Evolutionary conservation across 2,113 vertebrate species (phyloP).

Genomic region (Coptodon rendalli): DNA sequence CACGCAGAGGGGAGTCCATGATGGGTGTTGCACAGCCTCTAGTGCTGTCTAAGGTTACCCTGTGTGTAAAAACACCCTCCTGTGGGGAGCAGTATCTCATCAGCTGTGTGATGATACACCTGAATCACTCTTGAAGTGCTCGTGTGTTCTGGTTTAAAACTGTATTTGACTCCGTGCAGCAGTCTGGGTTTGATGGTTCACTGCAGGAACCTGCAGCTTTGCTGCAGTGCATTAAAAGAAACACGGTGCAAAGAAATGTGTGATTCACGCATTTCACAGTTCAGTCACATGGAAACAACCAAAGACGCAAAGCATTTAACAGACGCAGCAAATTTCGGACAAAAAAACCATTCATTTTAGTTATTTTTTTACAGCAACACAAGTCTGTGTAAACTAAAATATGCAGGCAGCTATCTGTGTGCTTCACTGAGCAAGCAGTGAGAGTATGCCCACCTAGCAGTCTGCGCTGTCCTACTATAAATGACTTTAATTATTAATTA

Average conservation of each 20-base stretch:
- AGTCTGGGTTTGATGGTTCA: neutral
- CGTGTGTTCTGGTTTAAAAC: neutral
- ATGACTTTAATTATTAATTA: neutral
- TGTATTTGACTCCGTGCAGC: neutral
- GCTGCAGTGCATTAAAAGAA: neutral
- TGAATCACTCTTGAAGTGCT: neutral
- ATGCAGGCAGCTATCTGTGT: neutral
- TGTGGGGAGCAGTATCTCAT: neutral
- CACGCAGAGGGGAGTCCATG: neutral
- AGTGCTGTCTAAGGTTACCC: neutral
- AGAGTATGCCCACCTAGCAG: neutral
- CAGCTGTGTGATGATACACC: neutral
- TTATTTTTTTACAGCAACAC: neutral
- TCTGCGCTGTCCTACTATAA: neutral
- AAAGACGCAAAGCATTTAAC: neutral
- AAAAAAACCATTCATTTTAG: neutral
- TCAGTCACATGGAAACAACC: neutral
- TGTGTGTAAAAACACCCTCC: neutral
- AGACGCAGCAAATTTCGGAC: rapidly evolving
- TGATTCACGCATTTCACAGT: neutral
- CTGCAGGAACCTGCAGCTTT: neutral
- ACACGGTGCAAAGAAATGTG: neutral
- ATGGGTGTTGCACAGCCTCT: neutral
- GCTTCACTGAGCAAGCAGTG: neutral
- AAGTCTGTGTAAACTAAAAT: neutral